phyloP scores from a whole-genome alignment of 2,113 vertebrate species.

The Serilophus lunatus region DNA sequence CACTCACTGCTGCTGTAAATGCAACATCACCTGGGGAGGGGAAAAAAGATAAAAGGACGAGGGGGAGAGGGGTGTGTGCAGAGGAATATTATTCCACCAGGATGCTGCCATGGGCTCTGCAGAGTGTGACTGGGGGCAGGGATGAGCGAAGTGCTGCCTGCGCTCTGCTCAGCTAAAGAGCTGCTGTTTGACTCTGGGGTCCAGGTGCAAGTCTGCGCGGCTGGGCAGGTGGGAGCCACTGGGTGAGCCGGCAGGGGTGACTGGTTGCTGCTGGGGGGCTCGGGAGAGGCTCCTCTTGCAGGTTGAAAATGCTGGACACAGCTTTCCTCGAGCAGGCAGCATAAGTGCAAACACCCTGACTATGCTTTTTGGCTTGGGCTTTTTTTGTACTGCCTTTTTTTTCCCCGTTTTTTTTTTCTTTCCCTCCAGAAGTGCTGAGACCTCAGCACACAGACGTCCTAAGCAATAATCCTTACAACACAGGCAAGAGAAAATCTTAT shows the following conservation, averaged over 20 bases:
- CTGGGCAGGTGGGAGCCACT: neutral
- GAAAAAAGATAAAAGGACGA: neutral
- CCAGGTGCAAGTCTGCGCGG: fast-evolving
- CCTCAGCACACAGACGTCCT: neutral
- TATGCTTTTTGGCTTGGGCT: neutral
- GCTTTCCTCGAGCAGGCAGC: neutral
- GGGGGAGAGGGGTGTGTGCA: too few species aligned
- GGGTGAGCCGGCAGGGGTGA: neutral
- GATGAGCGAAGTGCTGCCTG: neutral
- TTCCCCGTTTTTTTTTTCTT: too few species aligned
- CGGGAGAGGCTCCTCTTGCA: neutral
- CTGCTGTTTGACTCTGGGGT: neutral
- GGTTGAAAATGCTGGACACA: neutral
- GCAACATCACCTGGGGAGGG: neutral
- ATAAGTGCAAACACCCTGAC: neutral
- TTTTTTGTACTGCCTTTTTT: neutral
- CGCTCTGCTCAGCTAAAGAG: neutral
- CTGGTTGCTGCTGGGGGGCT: neutral
- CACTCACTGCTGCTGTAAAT: neutral
- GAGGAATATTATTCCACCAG: slow-evolving; percentile 9
- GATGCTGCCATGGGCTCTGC: slow-evolving; percentile 33
- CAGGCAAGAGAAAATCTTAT: neutral
- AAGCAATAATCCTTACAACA: neutral
- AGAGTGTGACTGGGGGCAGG: slow-evolving; percentile 28
- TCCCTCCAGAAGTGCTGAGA: neutral